These are phyloP conservation scores for Malacoraja senta DNA, from an alignment of 2,797 vertebrate species.

Conservation along the genomic window DNA sequence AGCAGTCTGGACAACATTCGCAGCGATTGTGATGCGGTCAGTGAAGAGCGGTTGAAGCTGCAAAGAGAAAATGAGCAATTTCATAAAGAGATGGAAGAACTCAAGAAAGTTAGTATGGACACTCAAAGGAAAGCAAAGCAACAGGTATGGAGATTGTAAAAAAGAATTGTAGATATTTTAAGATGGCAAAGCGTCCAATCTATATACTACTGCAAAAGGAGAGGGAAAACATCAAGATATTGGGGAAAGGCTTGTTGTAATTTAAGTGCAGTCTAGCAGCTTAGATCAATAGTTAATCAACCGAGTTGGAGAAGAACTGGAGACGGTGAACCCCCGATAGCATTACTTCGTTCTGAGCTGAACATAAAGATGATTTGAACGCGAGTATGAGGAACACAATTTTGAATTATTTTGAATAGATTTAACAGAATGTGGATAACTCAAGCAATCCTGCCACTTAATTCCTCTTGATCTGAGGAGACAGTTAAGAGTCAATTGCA, in stretches of 20 bases:
- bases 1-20: slow-evolving; percentile 66
- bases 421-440: too few relatives aligned
- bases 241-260: background rate
- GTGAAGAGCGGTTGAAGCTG: slow-evolving; percentile 80
- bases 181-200: background rate
- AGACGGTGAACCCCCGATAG: too few relatives aligned
- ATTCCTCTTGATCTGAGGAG: background rate
- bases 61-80: slow-evolving; percentile 79
- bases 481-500: background rate
- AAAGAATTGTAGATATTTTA: too few relatives aligned
- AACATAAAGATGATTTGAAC: too few relatives aligned
- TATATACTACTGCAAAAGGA: background rate
- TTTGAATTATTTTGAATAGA: too few relatives aligned
- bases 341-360: too few relatives aligned
- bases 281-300: too few relatives aligned
- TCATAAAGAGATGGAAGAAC: slow-evolving; percentile 69
- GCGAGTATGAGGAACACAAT: too few relatives aligned
- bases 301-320: too few relatives aligned
- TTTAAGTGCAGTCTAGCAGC: too few relatives aligned
- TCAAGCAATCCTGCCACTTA: too few relatives aligned
- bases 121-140: slow-evolving; percentile 76
- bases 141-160: slow-evolving; percentile 59
- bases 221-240: background rate
- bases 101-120: slow-evolving; percentile 65
- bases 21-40: slow-evolving; percentile 65